These are phyloP conservation scores for Apodemus speciosus DNA, from an alignment of 2,113 vertebrate species.

Conservation along the genomic window DNA sequence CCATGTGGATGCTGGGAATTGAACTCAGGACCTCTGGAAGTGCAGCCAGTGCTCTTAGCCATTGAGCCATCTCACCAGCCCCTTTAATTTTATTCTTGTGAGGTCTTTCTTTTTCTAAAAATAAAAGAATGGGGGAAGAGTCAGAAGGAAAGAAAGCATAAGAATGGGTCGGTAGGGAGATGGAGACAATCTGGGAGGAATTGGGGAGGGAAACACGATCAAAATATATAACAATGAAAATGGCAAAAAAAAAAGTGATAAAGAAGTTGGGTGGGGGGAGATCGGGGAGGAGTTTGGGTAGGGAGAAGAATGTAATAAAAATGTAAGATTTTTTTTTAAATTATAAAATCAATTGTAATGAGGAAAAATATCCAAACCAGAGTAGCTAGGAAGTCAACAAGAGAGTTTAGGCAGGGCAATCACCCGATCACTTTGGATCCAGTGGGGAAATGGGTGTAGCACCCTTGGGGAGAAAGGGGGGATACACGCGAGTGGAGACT, in stretches of 20 bases:
- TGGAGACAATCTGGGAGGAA: neutral
- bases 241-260: neutral
- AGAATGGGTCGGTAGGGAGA: neutral
- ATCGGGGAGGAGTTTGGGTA: neutral
- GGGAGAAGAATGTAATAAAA: neutral
- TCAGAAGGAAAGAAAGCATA: neutral
- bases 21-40: too few relatives aligned
- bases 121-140: neutral
- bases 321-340: neutral
- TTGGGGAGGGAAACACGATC: neutral
- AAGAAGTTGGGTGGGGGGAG: neutral
- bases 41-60: too few relatives aligned
- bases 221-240: neutral
- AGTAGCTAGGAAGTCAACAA: neutral
- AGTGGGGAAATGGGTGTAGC: neutral
- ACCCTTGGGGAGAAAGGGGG: neutral
- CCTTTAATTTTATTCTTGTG: neutral
- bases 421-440: neutral
- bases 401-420: slow-evolving; percentile 32
- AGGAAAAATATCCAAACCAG: neutral
- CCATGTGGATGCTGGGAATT: too few relatives aligned
- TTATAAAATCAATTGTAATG: neutral
- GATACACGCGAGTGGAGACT: neutral
- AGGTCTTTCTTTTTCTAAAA: neutral
- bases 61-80: too few relatives aligned